Conservation (phyloP, 2,113 vertebrate species). For the Macquaria ambigua region DNA sequence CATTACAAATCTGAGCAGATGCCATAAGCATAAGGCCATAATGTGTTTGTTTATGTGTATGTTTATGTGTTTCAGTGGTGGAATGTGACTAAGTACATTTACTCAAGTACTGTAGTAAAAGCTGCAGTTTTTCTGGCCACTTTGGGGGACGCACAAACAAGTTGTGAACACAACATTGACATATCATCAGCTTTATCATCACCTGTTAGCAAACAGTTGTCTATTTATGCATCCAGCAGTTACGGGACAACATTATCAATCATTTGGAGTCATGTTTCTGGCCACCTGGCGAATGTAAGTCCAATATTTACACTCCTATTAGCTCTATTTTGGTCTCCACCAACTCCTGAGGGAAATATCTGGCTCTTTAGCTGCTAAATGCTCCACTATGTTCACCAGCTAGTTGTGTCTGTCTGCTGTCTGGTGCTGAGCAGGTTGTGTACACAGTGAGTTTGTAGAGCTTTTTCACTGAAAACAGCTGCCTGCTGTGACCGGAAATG, state of each 20-base stretch:
- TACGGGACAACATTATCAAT: too few species aligned
- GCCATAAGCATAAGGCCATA: not conserved
- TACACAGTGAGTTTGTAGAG: not conserved
- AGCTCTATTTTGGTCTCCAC: not conserved
- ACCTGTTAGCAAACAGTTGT: too few species aligned
- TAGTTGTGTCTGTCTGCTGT: not conserved
- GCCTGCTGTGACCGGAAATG: not conserved
- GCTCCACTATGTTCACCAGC: too few species aligned
- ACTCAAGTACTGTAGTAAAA: too few species aligned
- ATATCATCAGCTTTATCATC: too few species aligned
- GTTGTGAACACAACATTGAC: too few species aligned
- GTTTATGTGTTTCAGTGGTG: not conserved
- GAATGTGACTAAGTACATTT: too few species aligned
- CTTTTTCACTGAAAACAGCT: too few species aligned
- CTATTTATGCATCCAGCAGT: too few species aligned
- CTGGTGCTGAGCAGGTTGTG: not conserved
- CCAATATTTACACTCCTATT: not conserved
- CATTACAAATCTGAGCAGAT: not conserved
- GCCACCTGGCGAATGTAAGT: not conserved
- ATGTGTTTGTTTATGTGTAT: not conserved
- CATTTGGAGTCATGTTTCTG: too few species aligned
- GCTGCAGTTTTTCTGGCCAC: too few species aligned
- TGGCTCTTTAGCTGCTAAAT: not conserved
- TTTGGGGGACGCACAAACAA: too few species aligned
- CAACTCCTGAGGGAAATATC: not conserved